Evolutionary conservation across 2,888 invertebrate genomes (phyloP), one percentile per base, ranked within the genome.

Genomic region (Diarsia rubi): DNA sequence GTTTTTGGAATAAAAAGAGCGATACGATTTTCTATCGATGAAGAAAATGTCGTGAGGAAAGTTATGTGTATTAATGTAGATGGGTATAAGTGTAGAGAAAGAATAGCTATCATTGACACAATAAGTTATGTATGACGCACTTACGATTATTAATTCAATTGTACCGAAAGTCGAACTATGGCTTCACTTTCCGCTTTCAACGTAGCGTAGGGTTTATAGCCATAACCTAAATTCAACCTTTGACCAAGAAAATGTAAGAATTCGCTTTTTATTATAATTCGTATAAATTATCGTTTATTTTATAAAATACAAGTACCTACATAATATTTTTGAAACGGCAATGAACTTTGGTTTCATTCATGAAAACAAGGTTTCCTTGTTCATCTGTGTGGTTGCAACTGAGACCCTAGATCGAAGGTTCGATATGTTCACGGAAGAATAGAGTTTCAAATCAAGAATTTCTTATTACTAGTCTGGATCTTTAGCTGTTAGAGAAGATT

Each of bases 181-280:
- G 11, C 16, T 19, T 27, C 19, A 16, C 0, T 19, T 37, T 6
- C 57, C 78, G 69, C 78, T 62, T 21, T 47, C 27, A 16, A 24
- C 0, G 27, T 31, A n/a, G 60, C 62, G 0, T 42, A 2, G 19
- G 19, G n/a, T 52, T 62, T 77, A 76, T 31, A n/a, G 3, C 31
- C 11, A 8, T 37, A 42, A 11, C 21, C 0, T n/a, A 19, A 21
- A 68, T 44, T 47, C 3, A 42, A 62, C 9, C 52, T 68, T 54
- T n/a, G 52, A 77, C 42, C 77, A 27, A 44, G 57, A 78, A 63
- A 49, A 31, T 21, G 49, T 4, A 66, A 14, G 12, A n/a, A 31
- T 59, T 3, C 5, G 44, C 64, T 65, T 45, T 64, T 64, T 12
- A 31, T 75, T 14, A n/a, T 60, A 12, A 69, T 27, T 45, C 45